A percentile compares a stretch with the other conserved stretches of the same genome.
Evolutionary conservation across 2,888 invertebrate genomes (phyloP).

Genomic region (Lithosia quadra): DNA sequence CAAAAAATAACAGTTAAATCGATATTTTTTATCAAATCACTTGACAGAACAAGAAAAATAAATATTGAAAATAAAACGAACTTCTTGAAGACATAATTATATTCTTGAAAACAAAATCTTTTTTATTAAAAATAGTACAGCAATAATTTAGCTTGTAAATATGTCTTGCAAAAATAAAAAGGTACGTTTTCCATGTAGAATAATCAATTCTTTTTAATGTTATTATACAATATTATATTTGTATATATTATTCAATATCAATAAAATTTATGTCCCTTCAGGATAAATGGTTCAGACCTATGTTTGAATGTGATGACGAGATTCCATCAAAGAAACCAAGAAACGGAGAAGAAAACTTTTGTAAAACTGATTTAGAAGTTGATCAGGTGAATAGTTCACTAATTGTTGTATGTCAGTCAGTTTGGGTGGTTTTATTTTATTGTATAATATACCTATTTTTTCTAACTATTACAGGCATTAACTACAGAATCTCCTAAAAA

Average conservation of each 20-base stretch:
- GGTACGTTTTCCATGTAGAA: neutral
- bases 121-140: too few relatives aligned
- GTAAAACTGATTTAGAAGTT: constrained; percentile 1
- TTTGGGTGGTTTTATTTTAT: neutral
- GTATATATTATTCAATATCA: neutral
- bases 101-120: neutral
- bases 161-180: constrained; percentile 5
- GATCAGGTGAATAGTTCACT: constrained; percentile 29
- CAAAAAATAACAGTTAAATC: too few relatives aligned
- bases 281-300: constrained; percentile 78
- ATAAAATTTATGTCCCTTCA: constrained; percentile 37
- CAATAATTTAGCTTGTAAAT: neutral
- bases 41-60: too few relatives aligned
- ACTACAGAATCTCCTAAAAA: constrained; percentile 30
- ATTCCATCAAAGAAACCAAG: constrained; percentile 57
- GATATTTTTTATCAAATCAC: too few relatives aligned
- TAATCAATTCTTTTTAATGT: neutral
- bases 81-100: neutral
- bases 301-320: constrained; percentile 74
- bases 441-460: neutral
- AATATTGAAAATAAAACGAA: neutral
- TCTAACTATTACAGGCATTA: constrained; percentile 23
- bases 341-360: constrained; percentile 34
- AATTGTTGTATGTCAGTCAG: neutral
- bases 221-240: neutral